phyloP scores from a whole-genome alignment of 2,797 vertebrate genomes.

The Chiroxiphia lanceolata region DNA sequence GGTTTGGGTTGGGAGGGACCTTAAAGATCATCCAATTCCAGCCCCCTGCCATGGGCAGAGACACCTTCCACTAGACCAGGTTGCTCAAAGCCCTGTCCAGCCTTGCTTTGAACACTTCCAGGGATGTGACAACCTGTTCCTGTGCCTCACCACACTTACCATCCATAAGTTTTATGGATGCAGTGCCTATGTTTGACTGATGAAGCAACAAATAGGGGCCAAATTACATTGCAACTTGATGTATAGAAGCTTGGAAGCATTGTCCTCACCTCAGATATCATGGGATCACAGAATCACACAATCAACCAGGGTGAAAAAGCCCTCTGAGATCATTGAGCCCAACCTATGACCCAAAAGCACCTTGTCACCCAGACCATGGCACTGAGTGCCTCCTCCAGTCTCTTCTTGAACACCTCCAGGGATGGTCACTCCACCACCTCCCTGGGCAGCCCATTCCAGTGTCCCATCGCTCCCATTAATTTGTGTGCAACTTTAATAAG shows the following conservation, averaged over 20 bases:
- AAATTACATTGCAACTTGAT: neutral
- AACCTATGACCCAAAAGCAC: no score
- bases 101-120: neutral
- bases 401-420: no score
- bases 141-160: neutral
- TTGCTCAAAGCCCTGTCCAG: neutral
- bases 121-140: neutral
- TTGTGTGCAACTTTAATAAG: neutral
- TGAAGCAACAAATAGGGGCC: neutral
- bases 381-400: no score
- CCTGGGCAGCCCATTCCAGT: no score
- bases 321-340: no score
- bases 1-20: neutral
- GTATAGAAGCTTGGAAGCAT: neutral
- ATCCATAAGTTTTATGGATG: accelerated
- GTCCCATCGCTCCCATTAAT: neutral
- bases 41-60: neutral
- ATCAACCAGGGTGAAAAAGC: no score
- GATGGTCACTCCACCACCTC: no score
- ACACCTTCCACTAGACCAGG: neutral
- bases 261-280: neutral
- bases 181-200: neutral
- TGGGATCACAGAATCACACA: no score
- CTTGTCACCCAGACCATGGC: no score
- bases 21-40: neutral